Percentiles rank a stretch among this genome's conserved stretches.
These are phyloP conservation scores for Arrhamphus sclerolepis DNA, from an alignment of 2,797 vertebrate genomes.

Conservation along the genomic window DNA sequence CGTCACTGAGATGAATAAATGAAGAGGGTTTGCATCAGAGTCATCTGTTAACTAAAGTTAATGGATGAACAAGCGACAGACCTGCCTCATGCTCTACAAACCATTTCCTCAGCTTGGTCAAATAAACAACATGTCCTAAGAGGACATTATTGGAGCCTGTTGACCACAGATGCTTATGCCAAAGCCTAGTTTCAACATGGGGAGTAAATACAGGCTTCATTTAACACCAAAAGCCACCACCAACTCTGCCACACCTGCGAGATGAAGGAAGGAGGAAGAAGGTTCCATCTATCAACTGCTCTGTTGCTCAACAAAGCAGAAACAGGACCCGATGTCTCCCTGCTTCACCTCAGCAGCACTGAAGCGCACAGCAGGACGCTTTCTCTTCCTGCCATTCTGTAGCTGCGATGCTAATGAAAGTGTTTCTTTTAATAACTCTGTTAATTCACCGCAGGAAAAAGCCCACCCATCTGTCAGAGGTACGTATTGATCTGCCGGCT, in stretches of 20 bases:
- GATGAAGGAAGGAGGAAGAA: conserved; percentile 11
- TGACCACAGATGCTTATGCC: conserved; percentile 5
- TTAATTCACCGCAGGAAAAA: no score
- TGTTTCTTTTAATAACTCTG: no score
- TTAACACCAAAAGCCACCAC: conserved; percentile 31
- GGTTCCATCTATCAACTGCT: conserved; percentile 34
- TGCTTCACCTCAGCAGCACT: no score
- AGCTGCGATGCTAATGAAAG: no score
- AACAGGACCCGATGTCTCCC: no score
- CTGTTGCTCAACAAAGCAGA: neutral
- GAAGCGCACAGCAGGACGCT: no score
- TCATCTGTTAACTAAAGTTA: conserved; percentile 55
- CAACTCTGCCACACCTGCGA: neutral
- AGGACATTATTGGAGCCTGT: conserved; percentile 27
- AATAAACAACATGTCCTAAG: conserved; percentile 54
- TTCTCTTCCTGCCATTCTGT: no score
- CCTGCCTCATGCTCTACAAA: conserved; percentile 19
- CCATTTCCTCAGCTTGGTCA: conserved; percentile 18
- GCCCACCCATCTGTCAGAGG: no score
- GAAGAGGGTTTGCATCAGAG: conserved; percentile 18
- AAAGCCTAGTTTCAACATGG: no score
- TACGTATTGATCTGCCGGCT: no score
- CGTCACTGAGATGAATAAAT: conserved; percentile 19
- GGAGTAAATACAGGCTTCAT: conserved; percentile 16
- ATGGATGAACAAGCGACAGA: conserved; percentile 29